A percentile compares a stretch with the other conserved stretches of the same genome.
phyloP scores from a whole-genome alignment of 2,797 vertebrate species.

The Alfaro cultratus region DNA sequence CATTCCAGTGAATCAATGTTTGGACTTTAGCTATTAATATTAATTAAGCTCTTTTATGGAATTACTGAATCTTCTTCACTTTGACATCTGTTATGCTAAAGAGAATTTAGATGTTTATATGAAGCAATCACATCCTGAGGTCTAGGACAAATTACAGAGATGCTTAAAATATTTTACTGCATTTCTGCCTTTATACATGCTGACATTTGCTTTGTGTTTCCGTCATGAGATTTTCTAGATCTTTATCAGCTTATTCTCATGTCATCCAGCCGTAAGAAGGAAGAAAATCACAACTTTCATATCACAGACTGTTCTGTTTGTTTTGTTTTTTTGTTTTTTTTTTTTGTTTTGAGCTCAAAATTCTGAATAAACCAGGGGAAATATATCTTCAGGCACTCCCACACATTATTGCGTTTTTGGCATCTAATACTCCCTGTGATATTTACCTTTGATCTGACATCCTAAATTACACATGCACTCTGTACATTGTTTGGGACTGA shows the following conservation, averaged over 20 bases:
- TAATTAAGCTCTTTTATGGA: slow-evolving; percentile 23
- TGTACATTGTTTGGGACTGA: not conserved
- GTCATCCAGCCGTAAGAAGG: slow-evolving; percentile 3
- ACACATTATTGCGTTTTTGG: slow-evolving; percentile 28
- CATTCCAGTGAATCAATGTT: slow-evolving; percentile 56
- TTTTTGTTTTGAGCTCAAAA: slow-evolving; percentile 17
- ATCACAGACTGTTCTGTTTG: slow-evolving; percentile 18
- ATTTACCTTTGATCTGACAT: slow-evolving; percentile 23
- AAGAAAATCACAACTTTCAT: slow-evolving; percentile 23
- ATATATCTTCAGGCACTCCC: slow-evolving; percentile 36
- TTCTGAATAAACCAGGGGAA: slow-evolving; percentile 32
- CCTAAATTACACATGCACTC: not conserved
- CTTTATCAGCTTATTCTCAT: slow-evolving; percentile 15
- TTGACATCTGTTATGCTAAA: not conserved
- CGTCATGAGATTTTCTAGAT: not conserved
- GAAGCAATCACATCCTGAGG: not conserved
- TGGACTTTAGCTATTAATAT: slow-evolving; percentile 42
- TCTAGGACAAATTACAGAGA: not conserved
- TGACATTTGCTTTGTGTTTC: slow-evolving; percentile 5
- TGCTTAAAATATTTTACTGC: not conserved
- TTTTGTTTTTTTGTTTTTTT: not conserved
- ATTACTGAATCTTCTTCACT: not conserved
- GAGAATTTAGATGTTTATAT: not conserved
- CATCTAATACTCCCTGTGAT: slow-evolving; percentile 17
- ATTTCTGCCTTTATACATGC: not conserved